Percentiles rank a stretch among this genome's conserved stretches.
Conservation (phyloP, 2,888 invertebrate genomes). For the Mythimna pallens region DNA sequence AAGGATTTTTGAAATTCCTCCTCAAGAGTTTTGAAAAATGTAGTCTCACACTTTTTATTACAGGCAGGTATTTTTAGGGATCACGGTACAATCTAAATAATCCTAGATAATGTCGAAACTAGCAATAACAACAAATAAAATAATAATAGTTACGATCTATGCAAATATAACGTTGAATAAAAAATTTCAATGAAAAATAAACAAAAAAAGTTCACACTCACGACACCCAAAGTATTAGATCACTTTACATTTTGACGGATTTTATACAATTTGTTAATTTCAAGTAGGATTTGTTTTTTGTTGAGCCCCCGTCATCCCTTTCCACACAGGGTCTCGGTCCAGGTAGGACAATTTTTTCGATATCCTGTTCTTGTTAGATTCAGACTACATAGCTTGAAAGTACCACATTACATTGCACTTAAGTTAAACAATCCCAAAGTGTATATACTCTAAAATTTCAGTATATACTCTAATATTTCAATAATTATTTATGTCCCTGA, state of each 20-base stretch:
- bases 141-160: conserved; percentile 64
- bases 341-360: not conserved
- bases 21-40: not conserved
- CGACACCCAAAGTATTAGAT: conserved; percentile 56
- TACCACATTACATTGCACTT: conserved; percentile 16
- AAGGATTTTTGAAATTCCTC: too few relatives aligned
- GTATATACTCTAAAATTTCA: conserved; percentile 9
- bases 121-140: conserved; percentile 70
- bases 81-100: conserved; percentile 53
- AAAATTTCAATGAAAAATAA: conserved; percentile 68
- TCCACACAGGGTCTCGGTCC: not conserved
- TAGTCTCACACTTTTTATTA: conserved; percentile 32
- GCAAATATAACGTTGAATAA: conserved; percentile 75
- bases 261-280: conserved; percentile 27
- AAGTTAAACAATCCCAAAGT: conserved; percentile 19
- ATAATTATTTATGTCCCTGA: conserved; percentile 4
- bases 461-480: conserved; percentile 13
- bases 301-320: not conserved
- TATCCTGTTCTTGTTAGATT: not conserved
- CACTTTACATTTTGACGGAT: conserved; percentile 31
- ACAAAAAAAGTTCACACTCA: conserved; percentile 68
- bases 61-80: conserved; percentile 21
- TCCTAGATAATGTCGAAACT: conserved; percentile 55
- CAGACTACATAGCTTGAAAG: conserved; percentile 1
- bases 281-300: not conserved